Evolutionary conservation across 2,888 invertebrate species (phyloP).

Genomic region (Empis stercorea): DNA sequence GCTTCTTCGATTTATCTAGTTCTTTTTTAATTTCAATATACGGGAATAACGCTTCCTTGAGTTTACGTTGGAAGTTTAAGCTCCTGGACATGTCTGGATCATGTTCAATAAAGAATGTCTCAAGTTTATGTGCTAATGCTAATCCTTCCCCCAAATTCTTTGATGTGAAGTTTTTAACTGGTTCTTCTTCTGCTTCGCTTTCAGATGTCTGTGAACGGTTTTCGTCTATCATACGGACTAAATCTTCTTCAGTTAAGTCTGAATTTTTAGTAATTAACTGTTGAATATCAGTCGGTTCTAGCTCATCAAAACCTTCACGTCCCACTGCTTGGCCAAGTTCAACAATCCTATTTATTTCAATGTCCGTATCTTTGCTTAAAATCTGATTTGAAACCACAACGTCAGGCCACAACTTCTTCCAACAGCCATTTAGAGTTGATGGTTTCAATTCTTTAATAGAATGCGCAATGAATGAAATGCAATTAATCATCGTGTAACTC

Average conservation of each 20-base stretch:
- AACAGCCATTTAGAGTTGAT: too few relatives aligned
- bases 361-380: neutral
- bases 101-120: too few relatives aligned
- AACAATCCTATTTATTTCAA: neutral
- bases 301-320: neutral
- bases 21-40: too few relatives aligned
- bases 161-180: neutral
- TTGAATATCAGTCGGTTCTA: neutral
- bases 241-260: neutral
- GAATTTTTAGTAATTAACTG: neutral
- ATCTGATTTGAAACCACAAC: neutral
- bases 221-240: neutral
- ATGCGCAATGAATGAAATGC: neutral
- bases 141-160: neutral
- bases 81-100: too few relatives aligned
- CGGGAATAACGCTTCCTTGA: too few relatives aligned
- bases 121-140: neutral
- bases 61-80: too few relatives aligned
- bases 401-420: too few relatives aligned
- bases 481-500: conserved; percentile 2
- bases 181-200: neutral
- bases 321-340: neutral
- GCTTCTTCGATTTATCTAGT: too few relatives aligned
- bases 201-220: neutral
- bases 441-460: too few relatives aligned